These are phyloP conservation scores for Pygmarrhopalites habei DNA, from an alignment of 1,140 invertebrate species.

Conservation along the genomic window DNA sequence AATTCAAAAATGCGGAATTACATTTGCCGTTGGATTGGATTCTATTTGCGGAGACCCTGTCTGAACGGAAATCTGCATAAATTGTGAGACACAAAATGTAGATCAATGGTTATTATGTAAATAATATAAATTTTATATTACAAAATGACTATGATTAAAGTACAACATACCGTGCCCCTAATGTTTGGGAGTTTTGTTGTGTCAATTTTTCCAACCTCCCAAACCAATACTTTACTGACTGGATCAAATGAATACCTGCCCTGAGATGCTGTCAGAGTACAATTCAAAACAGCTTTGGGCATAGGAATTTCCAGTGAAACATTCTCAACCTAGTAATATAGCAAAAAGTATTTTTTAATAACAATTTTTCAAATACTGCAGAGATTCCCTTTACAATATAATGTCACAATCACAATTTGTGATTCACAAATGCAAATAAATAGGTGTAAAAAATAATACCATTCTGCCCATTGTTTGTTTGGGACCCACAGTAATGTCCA, in stretches of 20 bases:
- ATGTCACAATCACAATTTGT: too few relatives aligned
- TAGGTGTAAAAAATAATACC: too few relatives aligned
- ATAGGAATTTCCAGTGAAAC: constrained; percentile 91
- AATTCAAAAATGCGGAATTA: constrained; percentile 45
- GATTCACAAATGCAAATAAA: too few relatives aligned
- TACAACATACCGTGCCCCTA: constrained; percentile 76
- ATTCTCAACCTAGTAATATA: constrained; percentile 59
- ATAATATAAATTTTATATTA: too few relatives aligned
- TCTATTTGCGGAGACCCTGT: constrained; percentile 55
- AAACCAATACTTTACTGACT: constrained; percentile 84
- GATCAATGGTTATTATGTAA: too few relatives aligned
- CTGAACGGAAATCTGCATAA: constrained; percentile 65
- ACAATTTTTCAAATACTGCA: too few relatives aligned
- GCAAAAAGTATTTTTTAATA: too few relatives aligned
- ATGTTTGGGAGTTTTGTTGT: constrained; percentile 87
- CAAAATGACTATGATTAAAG: too few relatives aligned
- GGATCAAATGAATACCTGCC: constrained; percentile 98
- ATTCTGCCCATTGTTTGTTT: constrained; percentile 93
- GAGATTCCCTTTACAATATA: too few relatives aligned
- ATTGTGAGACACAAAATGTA: too few relatives aligned
- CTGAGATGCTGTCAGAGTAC: constrained; percentile 85
- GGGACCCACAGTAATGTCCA: constrained; percentile 93
- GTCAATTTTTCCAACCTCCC: constrained; percentile 97
- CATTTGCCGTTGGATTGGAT: constrained; percentile 65
- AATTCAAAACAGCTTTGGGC: constrained; percentile 96